Evolutionary conservation across 2,797 vertebrate genomes (phyloP).

Genomic region (Sebastiscus tertius): DNA sequence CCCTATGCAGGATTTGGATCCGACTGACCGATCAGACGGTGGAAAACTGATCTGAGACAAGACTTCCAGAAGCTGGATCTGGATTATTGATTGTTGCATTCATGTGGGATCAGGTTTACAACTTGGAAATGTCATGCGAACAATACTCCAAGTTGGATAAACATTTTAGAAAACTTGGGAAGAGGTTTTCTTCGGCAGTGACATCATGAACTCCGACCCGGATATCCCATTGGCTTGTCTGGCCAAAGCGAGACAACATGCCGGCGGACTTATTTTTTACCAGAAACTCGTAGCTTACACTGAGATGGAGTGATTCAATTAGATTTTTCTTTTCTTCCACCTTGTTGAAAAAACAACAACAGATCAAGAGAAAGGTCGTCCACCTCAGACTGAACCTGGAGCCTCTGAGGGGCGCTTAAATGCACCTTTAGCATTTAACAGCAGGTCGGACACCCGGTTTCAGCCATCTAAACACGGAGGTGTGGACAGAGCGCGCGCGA

Average conservation of each 20-base stretch:
- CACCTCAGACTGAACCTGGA: constrained; percentile 23
- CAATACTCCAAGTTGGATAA: constrained; percentile 32
- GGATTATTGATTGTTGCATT: constrained; percentile 31
- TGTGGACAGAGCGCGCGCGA: constrained; percentile 12
- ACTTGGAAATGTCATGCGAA: constrained; percentile 36
- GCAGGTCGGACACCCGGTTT: constrained; percentile 18
- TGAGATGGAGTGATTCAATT: constrained; percentile 43
- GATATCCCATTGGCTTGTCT: constrained; percentile 33
- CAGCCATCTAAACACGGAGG: constrained; percentile 28
- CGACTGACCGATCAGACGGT: background rate
- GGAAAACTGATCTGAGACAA: constrained; percentile 28
- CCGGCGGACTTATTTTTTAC: background rate
- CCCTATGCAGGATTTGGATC: constrained; percentile 31
- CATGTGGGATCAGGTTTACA: constrained; percentile 32
- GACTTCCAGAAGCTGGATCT: constrained; percentile 20
- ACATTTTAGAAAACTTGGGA: constrained; percentile 5
- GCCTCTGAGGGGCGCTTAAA: constrained; percentile 28
- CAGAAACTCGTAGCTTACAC: constrained; percentile 1
- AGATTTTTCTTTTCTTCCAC: background rate
- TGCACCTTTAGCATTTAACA: constrained; percentile 27
- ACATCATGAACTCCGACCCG: constrained; percentile 41
- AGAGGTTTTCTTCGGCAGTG: constrained; percentile 23
- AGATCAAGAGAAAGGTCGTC: background rate
- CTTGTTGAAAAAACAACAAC: background rate
- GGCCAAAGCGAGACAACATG: constrained; percentile 44